Conservation (phyloP, 2,797 vertebrate species). For the Chelon auratus region DNA sequence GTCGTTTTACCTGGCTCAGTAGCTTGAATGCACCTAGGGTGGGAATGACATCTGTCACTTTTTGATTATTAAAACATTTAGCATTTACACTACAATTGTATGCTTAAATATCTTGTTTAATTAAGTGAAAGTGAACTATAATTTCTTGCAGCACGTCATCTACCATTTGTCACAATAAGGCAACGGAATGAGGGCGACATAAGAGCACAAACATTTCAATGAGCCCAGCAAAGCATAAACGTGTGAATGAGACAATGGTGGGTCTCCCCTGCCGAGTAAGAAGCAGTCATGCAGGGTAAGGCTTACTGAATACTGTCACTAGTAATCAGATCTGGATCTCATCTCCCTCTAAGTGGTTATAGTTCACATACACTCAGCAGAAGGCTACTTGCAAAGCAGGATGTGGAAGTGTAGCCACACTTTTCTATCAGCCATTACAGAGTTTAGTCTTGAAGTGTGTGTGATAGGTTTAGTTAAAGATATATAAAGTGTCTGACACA, state of each 20-base stretch:
- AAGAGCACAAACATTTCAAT: constrained; percentile 37
- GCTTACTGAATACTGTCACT: constrained; percentile 51
- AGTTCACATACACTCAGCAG: constrained; percentile 19
- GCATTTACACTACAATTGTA: neutral
- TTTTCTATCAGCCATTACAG: neutral
- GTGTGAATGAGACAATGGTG: constrained; percentile 41
- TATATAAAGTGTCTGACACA: neutral
- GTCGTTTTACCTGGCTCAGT: constrained; percentile 24
- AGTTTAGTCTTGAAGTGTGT: neutral
- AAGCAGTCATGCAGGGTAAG: constrained; percentile 31
- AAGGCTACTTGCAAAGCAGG: neutral
- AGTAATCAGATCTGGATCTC: constrained; percentile 40
- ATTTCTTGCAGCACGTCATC: constrained; percentile 5
- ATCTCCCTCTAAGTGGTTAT: constrained; percentile 33
- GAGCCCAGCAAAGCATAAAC: constrained; percentile 38
- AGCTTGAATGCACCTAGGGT: constrained; percentile 28
- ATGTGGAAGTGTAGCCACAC: neutral
- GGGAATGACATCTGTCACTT: constrained; percentile 28
- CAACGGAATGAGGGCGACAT: constrained; percentile 19
- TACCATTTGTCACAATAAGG: constrained; percentile 28
- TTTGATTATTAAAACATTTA: constrained; percentile 25
- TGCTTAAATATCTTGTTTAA: constrained; percentile 25
- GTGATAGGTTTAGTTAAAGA: neutral
- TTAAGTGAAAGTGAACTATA: constrained; percentile 27
- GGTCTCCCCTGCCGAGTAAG: constrained; percentile 49